Conservation (phyloP, 1,140 invertebrate genomes). For the Drosophila bipectinata region DNA sequence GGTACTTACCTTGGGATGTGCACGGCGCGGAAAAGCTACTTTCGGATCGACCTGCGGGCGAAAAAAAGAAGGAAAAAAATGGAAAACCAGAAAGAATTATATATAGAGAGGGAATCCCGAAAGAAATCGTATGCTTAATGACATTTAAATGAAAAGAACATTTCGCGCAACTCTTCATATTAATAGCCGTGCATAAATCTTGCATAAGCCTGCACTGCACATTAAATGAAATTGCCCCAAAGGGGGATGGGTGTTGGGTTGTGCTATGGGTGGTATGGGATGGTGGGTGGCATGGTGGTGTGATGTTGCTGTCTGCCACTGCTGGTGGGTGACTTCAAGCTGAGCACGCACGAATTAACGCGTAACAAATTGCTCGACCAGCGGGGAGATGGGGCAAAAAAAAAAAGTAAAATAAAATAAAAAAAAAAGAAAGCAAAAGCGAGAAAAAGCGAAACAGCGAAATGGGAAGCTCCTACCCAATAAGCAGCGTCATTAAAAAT, state of each 20-base stretch:
- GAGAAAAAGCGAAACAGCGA: slow-evolving; percentile 8
- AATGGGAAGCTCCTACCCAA: slow-evolving; percentile 45
- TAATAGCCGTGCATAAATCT: slow-evolving; percentile 75
- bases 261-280: background rate
- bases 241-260: background rate
- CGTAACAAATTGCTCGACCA: slow-evolving; percentile 77
- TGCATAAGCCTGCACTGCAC: slow-evolving; percentile 79
- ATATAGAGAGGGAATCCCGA: slow-evolving; percentile 9
- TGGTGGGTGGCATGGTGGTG: background rate
- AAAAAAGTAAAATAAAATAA: background rate
- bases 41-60: slow-evolving; percentile 98
- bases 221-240: slow-evolving; percentile 75
- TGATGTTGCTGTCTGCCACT: slow-evolving; percentile 8
- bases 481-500: slow-evolving; percentile 82
- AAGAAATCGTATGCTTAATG: slow-evolving; percentile 77
- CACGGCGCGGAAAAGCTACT: slow-evolving; percentile 99
- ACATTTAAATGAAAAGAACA: slow-evolving; percentile 80
- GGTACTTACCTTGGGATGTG: slow-evolving; percentile 97
- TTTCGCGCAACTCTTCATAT: slow-evolving; percentile 80
- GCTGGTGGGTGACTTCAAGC: slow-evolving; percentile 51
- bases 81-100: slow-evolving; percentile 1
- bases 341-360: slow-evolving; percentile 81
- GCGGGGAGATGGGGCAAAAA: slow-evolving; percentile 10
- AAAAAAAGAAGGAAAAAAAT: slow-evolving; percentile 25
- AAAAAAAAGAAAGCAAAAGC: background rate